Base-by-base conservation (phyloP, 2,797 vertebrate genomes). In the Danio jaintianensis region DNA sequence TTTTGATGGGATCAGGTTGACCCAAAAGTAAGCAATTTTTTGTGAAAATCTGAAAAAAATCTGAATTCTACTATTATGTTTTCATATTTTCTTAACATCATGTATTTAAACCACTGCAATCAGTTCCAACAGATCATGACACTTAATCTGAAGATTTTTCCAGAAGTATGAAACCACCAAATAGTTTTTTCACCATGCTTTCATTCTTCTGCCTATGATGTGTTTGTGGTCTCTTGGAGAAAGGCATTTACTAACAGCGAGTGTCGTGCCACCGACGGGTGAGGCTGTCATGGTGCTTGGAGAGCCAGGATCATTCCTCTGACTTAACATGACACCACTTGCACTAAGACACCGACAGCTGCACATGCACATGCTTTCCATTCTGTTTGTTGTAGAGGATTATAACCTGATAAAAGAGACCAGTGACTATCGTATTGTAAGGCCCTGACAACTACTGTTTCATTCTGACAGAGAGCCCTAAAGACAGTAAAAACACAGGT, bases 341-440 rank as follows among this genome's bases (percentile, higher is more conserved):
- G 92, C 92, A 89, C 88, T 93, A 92, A 93, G 75, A 73, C 87
- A 12, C 87, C 61, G 75, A 94, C 94, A 96, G 96, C 95, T 96
- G 95, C 93, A 84, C 87, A 91, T 83, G 91, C 68, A 79, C 92
- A 92, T 84, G 89, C 92, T 92, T 89, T 74, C 88, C 84, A 91
- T 93, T 93, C 89, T 93, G 89, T 91, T 95, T 92, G 91, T 92
- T 95, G 93, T 94, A 91, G 91, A 89, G 93, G 93, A 94, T 95
- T 94, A 94, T 91, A 83, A 85, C 80, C 85, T 78, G 90, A 94
- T 93, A 93, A 94, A 93, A 93, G 61, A 89, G 86, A 89, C 89
- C 90, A 92, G 90, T 90, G 89, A 92, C 89, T 90, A 90, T 85
- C 88, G 88, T 84, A 79, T 83, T 86, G 89, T 84, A 78, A 84